phyloP scores from a whole-genome alignment of 2,888 invertebrate genomes.

The Scaptomyza caliginosa region DNA sequence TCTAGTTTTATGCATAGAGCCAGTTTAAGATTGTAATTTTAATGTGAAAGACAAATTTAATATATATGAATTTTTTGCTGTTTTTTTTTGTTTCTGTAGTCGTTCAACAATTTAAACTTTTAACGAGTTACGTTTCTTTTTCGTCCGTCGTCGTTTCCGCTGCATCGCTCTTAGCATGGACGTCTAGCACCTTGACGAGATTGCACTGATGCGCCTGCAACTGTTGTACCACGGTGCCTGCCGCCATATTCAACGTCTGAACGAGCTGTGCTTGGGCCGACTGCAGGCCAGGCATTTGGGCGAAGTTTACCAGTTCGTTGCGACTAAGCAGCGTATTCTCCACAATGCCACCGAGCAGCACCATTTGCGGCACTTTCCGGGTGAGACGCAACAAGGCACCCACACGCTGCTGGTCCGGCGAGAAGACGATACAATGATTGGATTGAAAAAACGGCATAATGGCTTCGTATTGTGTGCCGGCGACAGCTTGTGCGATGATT shows the following conservation, averaged over 20 bases:
- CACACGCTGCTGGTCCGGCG: conserved; percentile 87
- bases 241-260: conserved; percentile 88
- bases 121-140: conserved; percentile 29
- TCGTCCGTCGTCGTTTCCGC: background rate
- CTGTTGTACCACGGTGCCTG: conserved; percentile 87
- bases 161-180: conserved; percentile 83
- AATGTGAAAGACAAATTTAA: conserved; percentile 66
- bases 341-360: conserved; percentile 91
- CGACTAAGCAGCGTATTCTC: conserved; percentile 88
- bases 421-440: conserved; percentile 88
- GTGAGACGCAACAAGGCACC: conserved; percentile 87
- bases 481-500: conserved; percentile 88
- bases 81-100: conserved; percentile 37
- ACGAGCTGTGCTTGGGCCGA: conserved; percentile 88
- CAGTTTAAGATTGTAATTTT: conserved; percentile 51
- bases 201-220: conserved; percentile 88
- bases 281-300: conserved; percentile 87
- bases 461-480: conserved; percentile 88
- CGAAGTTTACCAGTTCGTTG: conserved; percentile 88
- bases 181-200: conserved; percentile 88
- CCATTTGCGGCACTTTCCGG: conserved; percentile 89
- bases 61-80: conserved; percentile 37
- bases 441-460: conserved; percentile 88
- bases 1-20: conserved; percentile 51
- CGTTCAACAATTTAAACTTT: conserved; percentile 3